Conservation (phyloP, 2,888 invertebrate species). For the Embidobia sp. region DNA sequence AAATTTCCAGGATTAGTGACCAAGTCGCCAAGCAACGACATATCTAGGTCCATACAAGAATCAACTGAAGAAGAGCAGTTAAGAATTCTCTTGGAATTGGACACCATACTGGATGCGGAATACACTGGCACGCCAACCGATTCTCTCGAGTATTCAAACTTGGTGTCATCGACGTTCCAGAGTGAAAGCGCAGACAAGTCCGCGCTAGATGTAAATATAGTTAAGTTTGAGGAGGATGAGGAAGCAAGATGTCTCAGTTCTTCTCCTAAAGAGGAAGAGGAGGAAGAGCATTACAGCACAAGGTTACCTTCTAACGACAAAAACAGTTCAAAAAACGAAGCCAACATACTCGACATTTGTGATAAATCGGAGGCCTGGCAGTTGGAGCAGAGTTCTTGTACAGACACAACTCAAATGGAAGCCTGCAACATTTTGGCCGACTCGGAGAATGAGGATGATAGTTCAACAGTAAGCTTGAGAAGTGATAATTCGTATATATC, state of each 20-base stretch:
- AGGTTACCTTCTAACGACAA: constrained; percentile 38
- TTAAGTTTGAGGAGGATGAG: constrained; percentile 4
- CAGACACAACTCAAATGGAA: constrained; percentile 43
- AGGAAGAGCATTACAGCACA: constrained; percentile 12
- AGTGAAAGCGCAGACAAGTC: not conserved
- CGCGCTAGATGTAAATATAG: constrained; percentile 13
- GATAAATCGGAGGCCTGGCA: constrained; percentile 53
- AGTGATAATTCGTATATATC: constrained; percentile 83
- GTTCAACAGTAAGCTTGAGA: constrained; percentile 82
- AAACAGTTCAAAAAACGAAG: constrained; percentile 55
- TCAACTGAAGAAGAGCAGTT: constrained; percentile 78
- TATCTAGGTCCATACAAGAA: constrained; percentile 56
- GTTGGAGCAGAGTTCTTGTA: constrained; percentile 42
- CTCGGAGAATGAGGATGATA: constrained; percentile 75
- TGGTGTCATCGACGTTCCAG: constrained; percentile 4
- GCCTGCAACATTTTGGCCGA: constrained; percentile 1
- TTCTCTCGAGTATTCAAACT: constrained; percentile 63
- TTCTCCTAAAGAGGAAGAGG: constrained; percentile 10
- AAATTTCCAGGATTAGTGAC: constrained; percentile 62
- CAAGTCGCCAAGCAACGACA: constrained; percentile 29
- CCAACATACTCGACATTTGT: constrained; percentile 56
- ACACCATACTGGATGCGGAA: constrained; percentile 78
- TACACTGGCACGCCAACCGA: constrained; percentile 72
- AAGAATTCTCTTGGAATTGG: constrained; percentile 76
- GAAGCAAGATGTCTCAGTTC: constrained; percentile 1